These are phyloP conservation scores for Penaeus monodon DNA, from an alignment of 2,888 invertebrate species.

Conservation along the genomic window DNA sequence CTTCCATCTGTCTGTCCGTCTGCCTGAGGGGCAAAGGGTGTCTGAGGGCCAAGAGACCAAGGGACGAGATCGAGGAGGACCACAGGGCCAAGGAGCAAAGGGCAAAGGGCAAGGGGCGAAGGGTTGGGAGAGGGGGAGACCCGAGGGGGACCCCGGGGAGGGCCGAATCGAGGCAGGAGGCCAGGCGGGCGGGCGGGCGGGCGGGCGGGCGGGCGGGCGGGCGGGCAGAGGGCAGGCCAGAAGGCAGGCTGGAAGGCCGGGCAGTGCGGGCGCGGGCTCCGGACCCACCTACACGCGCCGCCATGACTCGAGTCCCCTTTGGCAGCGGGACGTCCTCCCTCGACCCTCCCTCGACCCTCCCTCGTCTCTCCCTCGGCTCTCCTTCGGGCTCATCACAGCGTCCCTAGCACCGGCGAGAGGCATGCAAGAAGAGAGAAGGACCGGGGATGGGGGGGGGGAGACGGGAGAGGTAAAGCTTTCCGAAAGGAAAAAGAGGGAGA, in stretches of 20 bases:
- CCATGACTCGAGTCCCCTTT: neutral
- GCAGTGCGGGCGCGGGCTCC: neutral
- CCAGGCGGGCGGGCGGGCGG: neutral
- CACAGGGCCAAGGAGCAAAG: neutral
- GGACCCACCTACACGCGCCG: neutral
- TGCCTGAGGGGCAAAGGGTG: slow-evolving; percentile 13
- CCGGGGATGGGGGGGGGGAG: neutral
- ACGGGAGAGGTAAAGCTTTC: neutral
- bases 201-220: neutral
- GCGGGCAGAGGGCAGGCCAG: neutral
- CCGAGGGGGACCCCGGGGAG: neutral
- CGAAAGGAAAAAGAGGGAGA: neutral
- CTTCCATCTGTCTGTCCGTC: too few relatives aligned
- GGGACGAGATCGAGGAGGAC: neutral
- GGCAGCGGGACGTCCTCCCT: neutral
- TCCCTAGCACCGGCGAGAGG: neutral
- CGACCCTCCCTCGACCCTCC: neutral
- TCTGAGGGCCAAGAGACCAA: neutral
- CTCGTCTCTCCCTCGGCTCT: neutral
- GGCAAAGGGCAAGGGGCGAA: neutral
- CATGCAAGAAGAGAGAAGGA: neutral
- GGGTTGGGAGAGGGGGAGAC: neutral
- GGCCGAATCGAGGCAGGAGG: neutral
- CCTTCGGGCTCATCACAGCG: neutral
- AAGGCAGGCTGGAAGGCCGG: neutral